A percentile compares a stretch with the other conserved stretches of the same genome.
Evolutionary conservation across 2,113 vertebrate genomes (phyloP).

Genomic region (Tricholaema leucomelas): DNA sequence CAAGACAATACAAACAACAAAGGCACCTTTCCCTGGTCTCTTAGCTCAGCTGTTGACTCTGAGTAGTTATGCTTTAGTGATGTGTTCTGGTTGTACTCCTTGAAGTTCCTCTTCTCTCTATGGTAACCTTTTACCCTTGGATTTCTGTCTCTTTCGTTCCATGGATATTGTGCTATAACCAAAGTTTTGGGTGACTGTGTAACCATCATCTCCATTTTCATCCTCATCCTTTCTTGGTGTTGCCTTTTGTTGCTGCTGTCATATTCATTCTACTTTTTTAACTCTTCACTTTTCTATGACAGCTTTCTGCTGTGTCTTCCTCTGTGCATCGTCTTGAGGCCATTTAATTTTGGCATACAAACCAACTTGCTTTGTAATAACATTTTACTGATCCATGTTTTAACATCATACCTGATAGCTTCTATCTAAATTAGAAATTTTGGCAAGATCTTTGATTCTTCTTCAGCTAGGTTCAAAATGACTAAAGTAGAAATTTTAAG

Average conservation of each 20-base stretch:
- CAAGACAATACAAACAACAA: not conserved
- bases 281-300: not conserved
- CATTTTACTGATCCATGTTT: not conserved
- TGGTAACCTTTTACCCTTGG: not conserved
- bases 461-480: not conserved
- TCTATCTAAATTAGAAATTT: not conserved
- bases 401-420: not conserved
- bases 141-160: not conserved
- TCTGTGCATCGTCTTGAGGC: not conserved
- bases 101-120: not conserved
- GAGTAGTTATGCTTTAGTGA: not conserved
- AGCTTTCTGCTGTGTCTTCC: not conserved
- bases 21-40: not conserved
- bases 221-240: not conserved
- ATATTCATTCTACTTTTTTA: not conserved
- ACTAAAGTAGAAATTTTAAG: not conserved
- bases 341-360: not conserved
- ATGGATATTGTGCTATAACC: not conserved
- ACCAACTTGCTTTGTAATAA: not conserved
- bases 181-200: not conserved
- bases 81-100: accelerated
- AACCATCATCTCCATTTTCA: not conserved
- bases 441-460: not conserved
- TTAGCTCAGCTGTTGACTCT: not conserved
- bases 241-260: not conserved